Percentiles rank a stretch among this genome's conserved stretches.
Conservation (phyloP, 2,888 invertebrate species). For the Athalia circularis region DNA sequence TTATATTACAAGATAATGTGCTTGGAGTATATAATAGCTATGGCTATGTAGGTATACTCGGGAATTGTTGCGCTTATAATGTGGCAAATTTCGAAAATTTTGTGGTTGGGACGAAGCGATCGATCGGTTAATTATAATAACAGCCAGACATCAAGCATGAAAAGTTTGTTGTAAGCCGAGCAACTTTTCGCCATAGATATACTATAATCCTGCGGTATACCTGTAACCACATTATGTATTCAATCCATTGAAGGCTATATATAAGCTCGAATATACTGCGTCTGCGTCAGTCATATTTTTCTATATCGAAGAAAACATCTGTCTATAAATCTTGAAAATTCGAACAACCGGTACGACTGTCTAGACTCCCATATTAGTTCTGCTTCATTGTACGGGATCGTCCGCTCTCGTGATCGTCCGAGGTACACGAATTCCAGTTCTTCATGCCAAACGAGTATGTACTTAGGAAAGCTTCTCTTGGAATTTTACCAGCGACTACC, state of each 20-base stretch:
- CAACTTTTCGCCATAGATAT: not conserved
- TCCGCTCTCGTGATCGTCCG: not conserved
- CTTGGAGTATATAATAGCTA: not conserved
- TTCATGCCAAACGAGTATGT: constrained; percentile 21
- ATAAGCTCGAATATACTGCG: too few species aligned
- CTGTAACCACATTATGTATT: too few species aligned
- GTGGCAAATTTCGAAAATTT: constrained; percentile 32
- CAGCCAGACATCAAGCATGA: not conserved
- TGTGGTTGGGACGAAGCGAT: constrained; percentile 5
- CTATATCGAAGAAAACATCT: not conserved
- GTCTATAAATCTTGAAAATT: not conserved
- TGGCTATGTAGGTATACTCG: not conserved
- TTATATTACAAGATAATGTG: not conserved
- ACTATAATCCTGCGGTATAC: too few species aligned
- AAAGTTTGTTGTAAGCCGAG: not conserved
- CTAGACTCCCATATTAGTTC: constrained; percentile 27
- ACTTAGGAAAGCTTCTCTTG: constrained; percentile 9
- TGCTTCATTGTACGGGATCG: constrained; percentile 23
- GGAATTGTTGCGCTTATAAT: not conserved
- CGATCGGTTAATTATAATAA: constrained; percentile 28
- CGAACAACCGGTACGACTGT: constrained; percentile 10
- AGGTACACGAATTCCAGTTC: constrained; percentile 6
- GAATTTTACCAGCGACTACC: constrained; percentile 9
- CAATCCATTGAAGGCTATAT: too few species aligned
- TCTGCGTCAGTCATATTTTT: not conserved